These are phyloP conservation scores for Poeciliopsis paucimaculata DNA, from an alignment of 2,797 vertebrate species.

Conservation along the genomic window DNA sequence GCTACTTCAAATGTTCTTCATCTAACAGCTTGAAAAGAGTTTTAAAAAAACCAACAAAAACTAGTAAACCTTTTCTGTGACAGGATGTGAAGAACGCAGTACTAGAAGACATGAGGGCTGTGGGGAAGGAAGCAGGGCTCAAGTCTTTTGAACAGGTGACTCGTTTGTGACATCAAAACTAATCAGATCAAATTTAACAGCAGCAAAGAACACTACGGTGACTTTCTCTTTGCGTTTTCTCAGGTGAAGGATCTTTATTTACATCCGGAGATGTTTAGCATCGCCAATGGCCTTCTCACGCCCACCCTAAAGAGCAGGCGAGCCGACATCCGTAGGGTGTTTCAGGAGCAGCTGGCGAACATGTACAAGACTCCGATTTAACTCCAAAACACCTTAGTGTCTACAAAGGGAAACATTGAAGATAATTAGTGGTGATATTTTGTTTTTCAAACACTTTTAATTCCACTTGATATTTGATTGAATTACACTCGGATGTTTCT, in stretches of 20 bases:
- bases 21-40: no score
- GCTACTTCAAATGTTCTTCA: background rate
- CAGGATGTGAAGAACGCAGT: slow-evolving; percentile 81
- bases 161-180: background rate
- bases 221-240: background rate
- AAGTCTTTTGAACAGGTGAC: slow-evolving; percentile 85
- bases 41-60: background rate
- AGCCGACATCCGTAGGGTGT: slow-evolving; percentile 73
- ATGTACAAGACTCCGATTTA: slow-evolving; percentile 80
- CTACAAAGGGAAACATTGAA: slow-evolving; percentile 1
- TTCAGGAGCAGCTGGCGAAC: slow-evolving; percentile 78
- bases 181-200: background rate
- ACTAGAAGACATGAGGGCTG: slow-evolving; percentile 77
- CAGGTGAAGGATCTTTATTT: slow-evolving; percentile 82
- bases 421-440: background rate
- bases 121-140: slow-evolving; percentile 80
- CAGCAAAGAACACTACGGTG: background rate
- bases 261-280: slow-evolving; percentile 80
- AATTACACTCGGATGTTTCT: background rate
- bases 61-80: background rate
- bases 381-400: background rate
- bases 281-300: slow-evolving; percentile 84
- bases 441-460: slow-evolving; percentile 21
- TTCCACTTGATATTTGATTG: slow-evolving; percentile 6
- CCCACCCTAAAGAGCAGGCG: slow-evolving; percentile 84